A percentile compares a stretch with the other conserved stretches of the same genome.
Conservation (phyloP, 2,113 vertebrate genomes). For the Zootoca vivipara region DNA sequence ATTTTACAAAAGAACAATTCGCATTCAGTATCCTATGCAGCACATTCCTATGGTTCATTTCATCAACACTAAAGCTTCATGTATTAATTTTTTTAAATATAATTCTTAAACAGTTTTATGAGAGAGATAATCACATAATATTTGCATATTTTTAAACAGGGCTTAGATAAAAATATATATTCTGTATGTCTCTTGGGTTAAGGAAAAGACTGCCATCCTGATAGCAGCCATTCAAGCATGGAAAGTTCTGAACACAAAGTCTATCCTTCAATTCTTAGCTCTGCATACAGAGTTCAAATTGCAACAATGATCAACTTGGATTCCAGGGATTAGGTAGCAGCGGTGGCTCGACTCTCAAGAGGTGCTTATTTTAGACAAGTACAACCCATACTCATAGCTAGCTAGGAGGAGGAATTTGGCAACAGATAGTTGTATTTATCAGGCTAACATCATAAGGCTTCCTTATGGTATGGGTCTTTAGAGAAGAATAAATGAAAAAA, state of each 20-base stretch:
- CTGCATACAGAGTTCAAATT: conserved; percentile 47
- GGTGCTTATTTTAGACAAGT: conserved; percentile 30
- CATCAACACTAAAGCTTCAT: conserved; percentile 50
- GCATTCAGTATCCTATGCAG: conserved; percentile 48
- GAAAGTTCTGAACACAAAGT: conserved; percentile 50
- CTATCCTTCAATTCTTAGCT: conserved; percentile 47
- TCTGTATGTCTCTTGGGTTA: conserved; percentile 33
- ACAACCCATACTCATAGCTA: neutral
- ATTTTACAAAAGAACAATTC: conserved; percentile 62
- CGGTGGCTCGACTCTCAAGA: neutral
- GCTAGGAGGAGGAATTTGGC: conserved; percentile 12
- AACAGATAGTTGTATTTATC: conserved; percentile 30
- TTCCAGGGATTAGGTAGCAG: conserved; percentile 43
- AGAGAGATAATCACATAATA: conserved; percentile 57
- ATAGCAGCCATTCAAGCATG: conserved; percentile 67
- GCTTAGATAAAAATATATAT: conserved; percentile 59
- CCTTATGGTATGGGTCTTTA: conserved; percentile 7
- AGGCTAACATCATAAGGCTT: conserved; percentile 26
- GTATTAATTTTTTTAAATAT: conserved; percentile 20
- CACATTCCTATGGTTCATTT: conserved; percentile 46
- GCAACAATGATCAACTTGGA: conserved; percentile 51
- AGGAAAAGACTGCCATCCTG: conserved; percentile 66
- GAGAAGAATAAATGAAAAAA: neutral
- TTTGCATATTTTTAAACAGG: conserved; percentile 65
- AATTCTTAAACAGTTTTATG: conserved; percentile 59